Base-by-base conservation (phyloP, 2,113 vertebrate species). In the Pao palembangensis region DNA sequence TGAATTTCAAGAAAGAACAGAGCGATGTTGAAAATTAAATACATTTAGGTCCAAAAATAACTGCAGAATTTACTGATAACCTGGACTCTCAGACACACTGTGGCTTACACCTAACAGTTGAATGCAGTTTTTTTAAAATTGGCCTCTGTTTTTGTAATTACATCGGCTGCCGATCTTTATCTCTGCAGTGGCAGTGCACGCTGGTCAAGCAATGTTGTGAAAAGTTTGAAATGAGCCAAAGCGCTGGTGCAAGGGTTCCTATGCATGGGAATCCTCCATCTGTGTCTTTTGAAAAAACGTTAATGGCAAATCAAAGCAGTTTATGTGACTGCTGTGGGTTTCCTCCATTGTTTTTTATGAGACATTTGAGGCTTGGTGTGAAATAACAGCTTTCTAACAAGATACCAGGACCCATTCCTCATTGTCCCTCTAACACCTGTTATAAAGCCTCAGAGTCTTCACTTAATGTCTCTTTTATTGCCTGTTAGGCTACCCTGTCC, bases 311-410 rank as follows among this genome's bases (percentile, higher is more conserved):
- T 69, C 25, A 1, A 58, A 53, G 38, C 16, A 12, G 11, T 69
- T 51, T 17, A 58, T 34, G 50, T 59, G 58, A 52, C 60, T 53
- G 46, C 38, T 10, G 55, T 49, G 15, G 49, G 17, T 28, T 71
- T 49, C 48, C 31, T 71, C 42, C 48, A 43, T 62, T 48, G 8
- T 41, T n/a, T 73, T 69, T 79, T 58, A 73, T 63, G 73, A 62
- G 77, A 65, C 68, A 78, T 83, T 81, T 54, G 64, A 73, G 75
- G 61, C 65, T 69, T 7, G 0, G 81, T 78, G 85, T 83, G 78
- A 85, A 87, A 69, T 72, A 0, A 68, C 49, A 71, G 61, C 78
- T 72, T 43, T 65, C 65, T 61, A 79, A 73, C 55, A 60, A 67
- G 58, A 73, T 51, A 56, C 54, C 54, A 61, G 55, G 58, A 41